These are phyloP conservation scores for Heliconius hermathena DNA, from an alignment of 1,140 invertebrate species.

Conservation along the genomic window DNA sequence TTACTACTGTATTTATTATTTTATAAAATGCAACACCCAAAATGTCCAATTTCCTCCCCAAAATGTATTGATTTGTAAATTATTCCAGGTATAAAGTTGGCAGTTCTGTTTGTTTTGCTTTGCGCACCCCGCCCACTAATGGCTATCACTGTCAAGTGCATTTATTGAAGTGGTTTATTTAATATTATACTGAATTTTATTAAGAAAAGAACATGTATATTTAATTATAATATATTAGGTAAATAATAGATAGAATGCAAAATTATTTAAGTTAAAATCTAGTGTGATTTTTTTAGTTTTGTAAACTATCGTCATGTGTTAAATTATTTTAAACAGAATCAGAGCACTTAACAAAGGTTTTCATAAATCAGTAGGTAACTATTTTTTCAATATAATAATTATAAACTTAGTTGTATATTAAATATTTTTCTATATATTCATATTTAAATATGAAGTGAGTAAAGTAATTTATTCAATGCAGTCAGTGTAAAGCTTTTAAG, in stretches of 20 bases:
- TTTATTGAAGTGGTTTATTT: slow-evolving; percentile 22
- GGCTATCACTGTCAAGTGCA: slow-evolving; percentile 59
- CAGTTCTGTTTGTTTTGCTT: slow-evolving; percentile 58
- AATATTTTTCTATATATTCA: background rate
- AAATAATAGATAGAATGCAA: background rate
- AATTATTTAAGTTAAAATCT: background rate
- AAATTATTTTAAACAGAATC: slow-evolving; percentile 1
- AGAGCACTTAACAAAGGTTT: background rate
- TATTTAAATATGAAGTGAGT: slow-evolving; percentile 15
- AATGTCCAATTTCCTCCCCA: slow-evolving; percentile 3
- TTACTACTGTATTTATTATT: background rate
- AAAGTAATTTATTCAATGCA: background rate
- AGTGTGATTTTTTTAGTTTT: background rate
- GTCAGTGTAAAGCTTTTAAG: slow-evolving; percentile 2
- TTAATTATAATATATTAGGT: slow-evolving; percentile 5
- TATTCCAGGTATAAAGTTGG: slow-evolving; percentile 44
- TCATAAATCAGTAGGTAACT: background rate
- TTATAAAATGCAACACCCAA: slow-evolving; percentile 1
- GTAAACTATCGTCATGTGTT: slow-evolving; percentile 3
- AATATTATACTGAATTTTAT: slow-evolving; percentile 6
- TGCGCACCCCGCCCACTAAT: slow-evolving; percentile 56
- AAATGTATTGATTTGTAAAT: slow-evolving; percentile 17
- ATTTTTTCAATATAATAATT: background rate
- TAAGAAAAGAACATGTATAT: slow-evolving; percentile 18
- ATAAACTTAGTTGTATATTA: background rate